phyloP scores from a whole-genome alignment of 2,888 invertebrate genomes.

The Xestia sexstrigata region DNA sequence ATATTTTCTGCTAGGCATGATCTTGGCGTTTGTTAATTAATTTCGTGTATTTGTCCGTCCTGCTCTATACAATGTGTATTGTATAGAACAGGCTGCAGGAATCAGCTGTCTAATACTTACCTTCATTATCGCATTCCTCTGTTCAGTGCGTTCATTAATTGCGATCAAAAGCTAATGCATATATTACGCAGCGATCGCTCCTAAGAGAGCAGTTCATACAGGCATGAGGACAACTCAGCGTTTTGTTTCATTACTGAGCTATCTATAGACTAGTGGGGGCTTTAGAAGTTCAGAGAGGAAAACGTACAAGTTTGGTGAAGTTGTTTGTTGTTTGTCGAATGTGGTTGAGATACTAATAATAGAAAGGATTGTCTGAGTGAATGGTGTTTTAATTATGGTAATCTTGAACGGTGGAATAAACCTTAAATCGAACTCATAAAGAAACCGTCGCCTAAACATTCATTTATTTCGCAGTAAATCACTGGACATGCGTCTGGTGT shows the following conservation, averaged over 20 bases:
- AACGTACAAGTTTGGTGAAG: neutral
- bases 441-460: no score
- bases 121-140: neutral
- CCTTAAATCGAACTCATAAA: neutral
- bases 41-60: neutral
- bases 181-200: constrained; percentile 18
- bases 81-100: no score
- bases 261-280: constrained; percentile 4
- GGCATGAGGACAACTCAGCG: constrained; percentile 8
- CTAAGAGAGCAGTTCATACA: neutral
- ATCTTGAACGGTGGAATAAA: neutral
- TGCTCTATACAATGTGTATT: neutral
- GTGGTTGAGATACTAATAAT: neutral
- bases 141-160: constrained; percentile 9
- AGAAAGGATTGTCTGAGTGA: neutral
- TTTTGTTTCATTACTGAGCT: constrained; percentile 12
- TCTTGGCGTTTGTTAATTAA: neutral
- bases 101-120: neutral
- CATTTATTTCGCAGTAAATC: no score
- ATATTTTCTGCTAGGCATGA: neutral
- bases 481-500: neutral
- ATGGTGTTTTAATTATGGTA: neutral
- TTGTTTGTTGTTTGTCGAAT: neutral
- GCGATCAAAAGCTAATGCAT: constrained; percentile 15
- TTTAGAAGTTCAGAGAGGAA: neutral